A percentile compares a stretch with the other conserved stretches of the same genome.
These are phyloP conservation scores for Marmota monax DNA, from an alignment of 2,113 vertebrate genomes.

Conservation along the genomic window DNA sequence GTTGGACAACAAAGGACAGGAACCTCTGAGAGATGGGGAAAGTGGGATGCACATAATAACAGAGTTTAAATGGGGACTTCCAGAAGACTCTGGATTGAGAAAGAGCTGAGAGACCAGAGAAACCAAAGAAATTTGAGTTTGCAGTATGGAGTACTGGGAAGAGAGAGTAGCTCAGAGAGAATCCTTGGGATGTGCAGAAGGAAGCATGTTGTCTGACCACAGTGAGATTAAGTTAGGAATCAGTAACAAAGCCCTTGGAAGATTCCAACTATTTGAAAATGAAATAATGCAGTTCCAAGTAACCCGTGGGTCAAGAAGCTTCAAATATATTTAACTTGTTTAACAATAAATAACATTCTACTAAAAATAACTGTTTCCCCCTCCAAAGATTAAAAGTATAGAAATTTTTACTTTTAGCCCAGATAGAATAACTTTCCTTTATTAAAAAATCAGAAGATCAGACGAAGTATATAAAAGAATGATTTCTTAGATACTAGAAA, in stretches of 20 bases:
- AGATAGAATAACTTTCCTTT: neutral
- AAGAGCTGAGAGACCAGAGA: neutral
- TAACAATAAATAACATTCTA: neutral
- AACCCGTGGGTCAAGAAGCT: neutral
- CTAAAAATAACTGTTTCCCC: neutral
- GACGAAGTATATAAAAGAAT: neutral
- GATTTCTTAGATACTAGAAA: neutral
- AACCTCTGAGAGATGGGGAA: neutral
- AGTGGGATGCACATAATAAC: neutral
- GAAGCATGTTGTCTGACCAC: neutral
- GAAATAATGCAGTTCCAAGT: neutral
- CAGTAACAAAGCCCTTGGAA: conserved; percentile 20
- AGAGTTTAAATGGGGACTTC: neutral
- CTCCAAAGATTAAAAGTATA: neutral
- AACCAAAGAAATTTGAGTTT: neutral
- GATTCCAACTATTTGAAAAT: neutral
- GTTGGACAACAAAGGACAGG: neutral
- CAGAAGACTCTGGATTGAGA: neutral
- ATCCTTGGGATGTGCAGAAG: neutral
- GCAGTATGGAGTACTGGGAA: neutral
- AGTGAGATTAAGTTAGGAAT: neutral
- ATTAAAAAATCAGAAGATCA: neutral
- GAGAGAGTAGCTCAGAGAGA: neutral
- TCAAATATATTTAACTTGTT: conserved; percentile 24
- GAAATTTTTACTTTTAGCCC: neutral